A percentile compares a stretch with the other conserved stretches of the same genome.
Evolutionary conservation across 1,140 invertebrate species (phyloP).

Genomic region (Drosophila pallidifrons): DNA sequence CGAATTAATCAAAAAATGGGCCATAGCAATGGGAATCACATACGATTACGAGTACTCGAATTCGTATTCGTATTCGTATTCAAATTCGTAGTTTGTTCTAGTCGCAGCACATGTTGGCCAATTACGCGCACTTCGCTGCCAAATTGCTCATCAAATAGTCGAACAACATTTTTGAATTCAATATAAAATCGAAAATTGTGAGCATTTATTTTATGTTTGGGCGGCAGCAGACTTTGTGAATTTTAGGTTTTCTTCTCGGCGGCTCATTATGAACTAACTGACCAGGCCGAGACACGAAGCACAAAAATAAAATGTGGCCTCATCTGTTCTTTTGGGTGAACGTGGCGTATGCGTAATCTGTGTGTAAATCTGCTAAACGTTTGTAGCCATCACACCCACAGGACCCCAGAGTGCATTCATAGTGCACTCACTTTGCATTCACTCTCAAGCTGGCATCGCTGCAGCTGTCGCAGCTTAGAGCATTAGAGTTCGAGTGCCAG

Average conservation of each 20-base stretch:
- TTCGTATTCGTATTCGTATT: too few species aligned
- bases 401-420: slow-evolving; percentile 20
- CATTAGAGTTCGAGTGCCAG: slow-evolving; percentile 17
- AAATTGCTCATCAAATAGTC: slow-evolving; percentile 64
- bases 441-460: slow-evolving; percentile 35
- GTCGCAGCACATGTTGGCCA: slow-evolving; percentile 65
- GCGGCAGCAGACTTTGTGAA: not conserved
- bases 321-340: not conserved
- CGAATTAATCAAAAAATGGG: slow-evolving; percentile 38
- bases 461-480: slow-evolving; percentile 32
- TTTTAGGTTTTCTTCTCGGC: slow-evolving; percentile 14
- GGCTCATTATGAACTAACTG: slow-evolving; percentile 16
- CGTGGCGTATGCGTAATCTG: slow-evolving; percentile 28
- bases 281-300: not conserved
- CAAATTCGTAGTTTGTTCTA: not conserved
- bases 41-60: too few species aligned
- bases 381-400: not conserved
- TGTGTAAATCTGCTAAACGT: slow-evolving; percentile 13
- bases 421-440: slow-evolving; percentile 34
- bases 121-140: slow-evolving; percentile 66
- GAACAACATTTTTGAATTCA: not conserved
- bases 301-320: slow-evolving; percentile 38
- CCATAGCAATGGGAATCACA: not conserved
- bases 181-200: slow-evolving; percentile 33
- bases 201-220: slow-evolving; percentile 36